A percentile compares a stretch with the other conserved stretches of the same genome.
phyloP scores from a whole-genome alignment of 2,797 vertebrate species.

The Hoplostethus atlanticus region DNA sequence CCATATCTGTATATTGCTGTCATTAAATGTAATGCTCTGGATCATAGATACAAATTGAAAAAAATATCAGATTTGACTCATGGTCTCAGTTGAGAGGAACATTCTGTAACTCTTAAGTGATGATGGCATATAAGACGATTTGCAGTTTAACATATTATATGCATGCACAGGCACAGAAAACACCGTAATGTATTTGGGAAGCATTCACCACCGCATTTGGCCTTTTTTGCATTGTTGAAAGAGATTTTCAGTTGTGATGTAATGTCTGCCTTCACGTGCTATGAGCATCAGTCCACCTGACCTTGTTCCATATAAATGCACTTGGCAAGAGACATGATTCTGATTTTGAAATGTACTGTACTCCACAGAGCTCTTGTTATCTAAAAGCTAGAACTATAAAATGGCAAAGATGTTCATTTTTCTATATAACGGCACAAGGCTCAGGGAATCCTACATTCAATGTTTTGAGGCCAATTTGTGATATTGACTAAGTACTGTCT shows the following conservation, averaged over 20 bases:
- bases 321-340: conserved; percentile 3
- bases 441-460: not conserved
- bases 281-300: not conserved
- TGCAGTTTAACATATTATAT: not conserved
- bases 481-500: conserved; percentile 35
- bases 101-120: not conserved
- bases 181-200: not conserved
- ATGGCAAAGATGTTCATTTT: conserved; percentile 27
- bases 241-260: not conserved
- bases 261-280: not conserved
- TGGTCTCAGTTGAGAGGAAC: conserved; percentile 5
- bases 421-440: not conserved
- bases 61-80: not conserved
- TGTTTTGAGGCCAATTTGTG: conserved; percentile 51
- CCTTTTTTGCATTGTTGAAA: not conserved
- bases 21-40: conserved; percentile 12
- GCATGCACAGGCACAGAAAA: conserved; percentile 34
- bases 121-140: not conserved
- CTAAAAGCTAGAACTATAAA: conserved; percentile 3
- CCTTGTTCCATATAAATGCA: not conserved
- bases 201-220: not conserved
- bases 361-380: conserved; percentile 17
- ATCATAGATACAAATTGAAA: conserved; percentile 6
- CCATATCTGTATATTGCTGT: conserved; percentile 17
- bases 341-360: conserved; percentile 5